Evolutionary conservation across 2,888 invertebrate species (phyloP), one percentile per base, ranked within the genome.

Genomic region (Sialis lutaria): DNA sequence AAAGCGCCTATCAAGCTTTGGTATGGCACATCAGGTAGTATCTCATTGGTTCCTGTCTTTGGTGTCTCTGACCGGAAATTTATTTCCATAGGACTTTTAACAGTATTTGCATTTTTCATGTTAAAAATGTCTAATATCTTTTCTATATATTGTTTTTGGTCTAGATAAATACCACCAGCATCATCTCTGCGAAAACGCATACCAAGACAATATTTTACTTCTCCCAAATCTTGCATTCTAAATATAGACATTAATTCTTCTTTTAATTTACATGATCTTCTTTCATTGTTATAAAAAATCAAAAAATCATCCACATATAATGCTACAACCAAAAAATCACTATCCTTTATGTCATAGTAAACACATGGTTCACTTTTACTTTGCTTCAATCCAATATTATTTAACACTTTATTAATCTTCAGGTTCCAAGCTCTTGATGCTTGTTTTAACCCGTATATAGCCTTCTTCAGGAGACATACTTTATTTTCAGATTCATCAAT

Each of bases 271-370:
- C 48, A 30, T 37, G 51, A 40, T 7, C 46, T 46, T 9, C 33
- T 13, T 12, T 48, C 9, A 45, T 48, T 40, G 12, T 42, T 52
- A 12, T 46, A 31, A 12, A 46, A 49, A 35, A 52, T 50, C 7
- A 55, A 37, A 9, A 52, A 51, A 49, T 53, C 52, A 47, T 55
- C 54, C 30, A 54, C 55, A 49, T 50, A 54, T 6, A 53, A 32
- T 8, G 49, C 51, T 4, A 53, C 40, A 8, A 52, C 42, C 30
- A 52, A 22, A 33, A 33, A 51, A 31, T 49, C 40, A n/a, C 44
- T 41, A n/a, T 48, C 44, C n/a, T 35, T 50, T 33, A 41, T 41
- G 12, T 48, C 40, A 12, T 44, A 33, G 39, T 49, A 55, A 9
- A 56, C 33, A 44, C 55, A 55, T 31, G 52, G 50, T 47, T 56